Base-by-base conservation (phyloP, 2,113 vertebrate species). In the Marmota flaviventris region DNA sequence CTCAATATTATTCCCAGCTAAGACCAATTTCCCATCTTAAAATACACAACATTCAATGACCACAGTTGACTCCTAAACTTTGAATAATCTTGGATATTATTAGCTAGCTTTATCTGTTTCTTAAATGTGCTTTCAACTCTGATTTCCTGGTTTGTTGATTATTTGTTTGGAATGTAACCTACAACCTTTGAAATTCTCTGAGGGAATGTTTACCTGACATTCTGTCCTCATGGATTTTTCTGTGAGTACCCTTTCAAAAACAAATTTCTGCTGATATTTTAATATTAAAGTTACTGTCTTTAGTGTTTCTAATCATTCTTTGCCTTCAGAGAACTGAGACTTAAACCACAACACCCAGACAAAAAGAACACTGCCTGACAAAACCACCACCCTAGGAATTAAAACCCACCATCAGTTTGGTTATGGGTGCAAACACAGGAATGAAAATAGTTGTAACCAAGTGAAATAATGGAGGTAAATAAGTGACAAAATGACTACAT, bases 401-500 rank as follows among this genome's bases (percentile, higher is more conserved):
- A 87, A 95, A 95, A 82, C 22, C 3, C 6, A 81, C 20, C 29
- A 9, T 18, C 6, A 88, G 34, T 63, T 4, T 34, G 53, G 37
- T 32, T 72, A 34, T 67, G 89, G 39, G 34, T 78, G 5, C 16
- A 94, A 76, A 92, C n/a, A 83, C 20, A 92, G 72, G 45, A 92
- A 85, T 75, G 12, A 83, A 69, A 78, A 72, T 53, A 69, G 16
- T 29, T 45, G 13, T 18, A 76, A 70, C n/a, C 56, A 92, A 85
- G 25, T 17, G n/a, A 92, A 96, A 95, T 78, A 76, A 91, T 51
- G 39, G 85, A 92, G 87, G 16, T 56, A 70, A 88, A 65, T 78
- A 86, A 58, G 17, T 56, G 67, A 85, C 65, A 25, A 93, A 34
- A 87, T 93, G 8, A 70, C 25, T 8, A 8, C 39, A 8, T 42